Evolutionary conservation across 2,113 vertebrate species (phyloP).

Genomic region (Oryzias celebensis): DNA sequence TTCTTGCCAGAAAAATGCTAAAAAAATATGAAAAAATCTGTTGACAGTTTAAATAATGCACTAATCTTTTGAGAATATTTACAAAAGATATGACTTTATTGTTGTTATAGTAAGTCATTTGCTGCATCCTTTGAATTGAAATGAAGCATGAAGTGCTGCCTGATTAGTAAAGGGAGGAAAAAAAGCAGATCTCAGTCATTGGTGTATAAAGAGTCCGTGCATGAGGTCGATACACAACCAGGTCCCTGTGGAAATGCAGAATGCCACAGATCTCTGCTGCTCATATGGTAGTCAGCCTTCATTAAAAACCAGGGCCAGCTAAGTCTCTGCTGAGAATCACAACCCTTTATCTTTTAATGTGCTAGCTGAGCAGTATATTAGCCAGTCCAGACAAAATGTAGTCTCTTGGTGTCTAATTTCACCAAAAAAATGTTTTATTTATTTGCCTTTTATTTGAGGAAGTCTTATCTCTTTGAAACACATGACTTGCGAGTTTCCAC

Average conservation of each 20-base stretch:
- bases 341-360: constrained; percentile 51
- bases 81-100: constrained; percentile 1
- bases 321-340: constrained; percentile 52
- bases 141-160: constrained; percentile 23
- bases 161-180: constrained; percentile 36
- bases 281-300: constrained; percentile 44
- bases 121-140: constrained; percentile 16
- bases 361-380: constrained; percentile 38
- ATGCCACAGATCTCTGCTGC: constrained; percentile 52
- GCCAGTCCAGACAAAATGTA: constrained; percentile 36
- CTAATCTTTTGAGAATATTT: background rate
- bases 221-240: constrained; percentile 47
- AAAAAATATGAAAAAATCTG: background rate
- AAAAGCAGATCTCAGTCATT: constrained; percentile 21
- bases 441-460: constrained; percentile 39
- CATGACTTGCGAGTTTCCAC: constrained; percentile 43
- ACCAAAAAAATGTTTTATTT: constrained; percentile 40
- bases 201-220: constrained; percentile 34
- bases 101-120: constrained; percentile 13
- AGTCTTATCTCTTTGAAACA: constrained; percentile 52
- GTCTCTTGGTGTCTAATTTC: constrained; percentile 45
- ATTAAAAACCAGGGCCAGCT: constrained; percentile 56
- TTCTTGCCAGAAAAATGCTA: background rate
- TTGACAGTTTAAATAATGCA: constrained; percentile 12
- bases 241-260: constrained; percentile 57